Conservation (phyloP, 2,797 vertebrate genomes). For the Lacerta bilineata region DNA sequence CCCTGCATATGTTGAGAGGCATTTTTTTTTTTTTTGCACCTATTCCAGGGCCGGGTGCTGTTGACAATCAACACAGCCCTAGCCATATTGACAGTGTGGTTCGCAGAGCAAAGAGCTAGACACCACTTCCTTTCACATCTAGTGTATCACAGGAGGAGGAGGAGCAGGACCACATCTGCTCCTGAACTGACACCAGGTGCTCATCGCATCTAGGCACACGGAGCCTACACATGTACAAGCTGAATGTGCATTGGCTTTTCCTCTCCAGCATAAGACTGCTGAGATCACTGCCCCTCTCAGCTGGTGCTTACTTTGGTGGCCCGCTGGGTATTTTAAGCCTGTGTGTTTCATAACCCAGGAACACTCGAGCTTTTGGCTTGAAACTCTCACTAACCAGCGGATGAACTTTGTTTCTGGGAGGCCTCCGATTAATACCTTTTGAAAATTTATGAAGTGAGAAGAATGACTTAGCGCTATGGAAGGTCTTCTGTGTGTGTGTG, state of each 20-base stretch:
- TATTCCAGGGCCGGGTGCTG: background rate
- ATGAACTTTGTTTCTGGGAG: slow-evolving; percentile 60
- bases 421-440: slow-evolving; percentile 56
- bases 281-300: slow-evolving; percentile 30
- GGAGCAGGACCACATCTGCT: no score
- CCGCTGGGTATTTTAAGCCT: slow-evolving; percentile 64
- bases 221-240: background rate
- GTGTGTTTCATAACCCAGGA: slow-evolving; percentile 55
- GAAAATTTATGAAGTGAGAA: slow-evolving; percentile 61
- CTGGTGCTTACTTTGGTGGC: slow-evolving; percentile 55
- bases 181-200: background rate
- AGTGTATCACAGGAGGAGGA: background rate
- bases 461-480: slow-evolving; percentile 50
- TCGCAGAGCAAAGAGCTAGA: background rate
- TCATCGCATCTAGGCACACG: background rate
- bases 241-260: background rate
- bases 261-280: slow-evolving; percentile 11
- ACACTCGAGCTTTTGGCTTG: slow-evolving; percentile 57
- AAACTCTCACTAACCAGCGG: slow-evolving; percentile 59
- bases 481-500: slow-evolving; percentile 50
- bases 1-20: background rate
- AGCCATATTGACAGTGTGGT: background rate
- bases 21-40: background rate
- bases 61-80: background rate
- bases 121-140: background rate